Evolutionary conservation across 1,140 invertebrate genomes (phyloP).

Genomic region (Sinonovacula constricta): DNA sequence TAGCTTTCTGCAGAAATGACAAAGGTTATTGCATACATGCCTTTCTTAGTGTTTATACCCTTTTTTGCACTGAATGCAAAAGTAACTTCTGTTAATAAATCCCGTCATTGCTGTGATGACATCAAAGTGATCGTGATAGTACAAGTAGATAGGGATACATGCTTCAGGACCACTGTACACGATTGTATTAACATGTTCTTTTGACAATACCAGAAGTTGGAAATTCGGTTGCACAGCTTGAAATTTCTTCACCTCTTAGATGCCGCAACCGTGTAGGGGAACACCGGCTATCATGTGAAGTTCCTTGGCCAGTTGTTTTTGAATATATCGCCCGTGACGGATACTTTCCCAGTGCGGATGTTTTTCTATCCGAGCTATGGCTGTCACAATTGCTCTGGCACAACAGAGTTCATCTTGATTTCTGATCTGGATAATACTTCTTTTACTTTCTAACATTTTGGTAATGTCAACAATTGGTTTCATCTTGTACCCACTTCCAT

Average conservation of each 20-base stretch:
- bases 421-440: no score
- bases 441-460: constrained; percentile 18
- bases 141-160: constrained; percentile 44
- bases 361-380: constrained; percentile 12
- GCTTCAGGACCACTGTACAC: constrained; percentile 40
- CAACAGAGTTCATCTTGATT: no score
- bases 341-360: constrained; percentile 19
- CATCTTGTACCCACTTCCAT: constrained; percentile 12
- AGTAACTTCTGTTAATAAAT: constrained; percentile 45
- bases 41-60: constrained; percentile 48
- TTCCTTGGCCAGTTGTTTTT: constrained; percentile 20
- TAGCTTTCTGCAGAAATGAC: constrained; percentile 10
- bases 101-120: constrained; percentile 47
- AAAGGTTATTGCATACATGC: constrained; percentile 41
- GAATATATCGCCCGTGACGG: constrained; percentile 12
- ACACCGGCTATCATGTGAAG: constrained; percentile 20
- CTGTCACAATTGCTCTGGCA: constrained; percentile 28
- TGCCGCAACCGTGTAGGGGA: constrained; percentile 3
- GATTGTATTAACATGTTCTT: constrained; percentile 47
- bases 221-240: constrained; percentile 1
- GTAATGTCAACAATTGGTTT: constrained; percentile 24
- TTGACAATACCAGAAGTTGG: constrained; percentile 48
- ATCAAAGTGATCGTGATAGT: constrained; percentile 39
- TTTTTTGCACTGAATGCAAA: constrained; percentile 40
- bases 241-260: constrained; percentile 43